Evolutionary conservation across 2,113 vertebrate species (phyloP).

Genomic region (Corythoichthys intestinalis): DNA sequence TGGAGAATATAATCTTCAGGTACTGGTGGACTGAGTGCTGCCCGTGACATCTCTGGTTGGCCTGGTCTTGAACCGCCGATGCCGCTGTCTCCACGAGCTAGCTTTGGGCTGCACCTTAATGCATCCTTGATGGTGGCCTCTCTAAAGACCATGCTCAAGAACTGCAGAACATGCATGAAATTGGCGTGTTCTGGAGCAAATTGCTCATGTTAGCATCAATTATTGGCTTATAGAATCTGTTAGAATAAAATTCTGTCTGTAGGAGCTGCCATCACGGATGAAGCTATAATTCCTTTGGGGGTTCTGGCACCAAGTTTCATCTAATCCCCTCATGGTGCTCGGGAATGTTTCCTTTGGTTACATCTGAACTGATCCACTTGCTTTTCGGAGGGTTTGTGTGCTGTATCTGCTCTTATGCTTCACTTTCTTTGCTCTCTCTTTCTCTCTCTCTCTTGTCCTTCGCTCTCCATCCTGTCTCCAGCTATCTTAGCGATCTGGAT

Average conservation of each 20-base stretch:
- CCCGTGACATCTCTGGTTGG: constrained; percentile 33
- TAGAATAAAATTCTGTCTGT: constrained; percentile 24
- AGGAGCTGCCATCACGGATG: constrained; percentile 50
- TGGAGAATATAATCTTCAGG: constrained; percentile 97
- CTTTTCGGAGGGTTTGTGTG: constrained; percentile 42
- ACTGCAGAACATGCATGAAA: neutral
- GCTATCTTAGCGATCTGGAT: constrained; percentile 95
- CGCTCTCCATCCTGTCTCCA: constrained; percentile 65
- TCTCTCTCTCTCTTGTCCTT: constrained; percentile 32
- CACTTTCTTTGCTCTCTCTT: constrained; percentile 52
- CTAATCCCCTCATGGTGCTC: constrained; percentile 31
- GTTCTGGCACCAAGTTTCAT: constrained; percentile 26
- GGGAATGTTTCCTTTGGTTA: constrained; percentile 40
- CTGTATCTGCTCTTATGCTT: constrained; percentile 63
- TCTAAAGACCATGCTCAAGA: constrained; percentile 29
- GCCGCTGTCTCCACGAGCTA: constrained; percentile 22
- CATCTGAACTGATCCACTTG: constrained; percentile 47
- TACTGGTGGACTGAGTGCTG: constrained; percentile 58
- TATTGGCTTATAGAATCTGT: neutral
- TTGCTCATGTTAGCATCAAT: constrained; percentile 6
- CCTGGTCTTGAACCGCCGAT: constrained; percentile 33
- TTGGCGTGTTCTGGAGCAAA: constrained; percentile 7
- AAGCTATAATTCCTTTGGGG: constrained; percentile 23
- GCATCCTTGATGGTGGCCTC: constrained; percentile 52
- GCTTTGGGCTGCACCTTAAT: constrained; percentile 29